Evolutionary conservation across 2,113 vertebrate species (phyloP).

Genomic region (Promerops cafer): DNA sequence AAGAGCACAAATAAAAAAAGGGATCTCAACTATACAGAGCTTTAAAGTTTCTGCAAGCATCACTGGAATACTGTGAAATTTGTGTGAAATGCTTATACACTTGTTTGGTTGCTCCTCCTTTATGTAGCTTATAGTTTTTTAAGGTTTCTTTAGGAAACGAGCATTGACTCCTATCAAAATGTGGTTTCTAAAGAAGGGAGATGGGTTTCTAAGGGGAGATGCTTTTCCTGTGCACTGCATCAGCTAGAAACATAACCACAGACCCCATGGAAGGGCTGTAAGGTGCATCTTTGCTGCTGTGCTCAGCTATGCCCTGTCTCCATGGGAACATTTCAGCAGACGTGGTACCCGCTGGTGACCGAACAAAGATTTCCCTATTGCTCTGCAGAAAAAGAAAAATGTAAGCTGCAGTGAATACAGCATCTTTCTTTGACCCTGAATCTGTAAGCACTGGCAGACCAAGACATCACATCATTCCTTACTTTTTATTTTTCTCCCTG

Average conservation of each 20-base stretch:
- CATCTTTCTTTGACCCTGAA: neutral
- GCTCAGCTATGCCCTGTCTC: slow-evolving; percentile 8
- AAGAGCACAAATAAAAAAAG: neutral
- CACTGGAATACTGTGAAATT: neutral
- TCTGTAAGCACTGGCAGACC: neutral
- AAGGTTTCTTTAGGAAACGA: neutral
- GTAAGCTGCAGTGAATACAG: neutral
- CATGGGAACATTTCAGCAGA: slow-evolving; percentile 60
- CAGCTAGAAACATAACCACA: neutral
- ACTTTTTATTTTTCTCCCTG: neutral
- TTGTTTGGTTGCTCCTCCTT: neutral
- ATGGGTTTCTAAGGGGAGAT: neutral
- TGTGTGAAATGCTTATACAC: neutral
- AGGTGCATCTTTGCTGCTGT: neutral
- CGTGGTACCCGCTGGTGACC: neutral
- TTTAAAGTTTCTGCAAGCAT: neutral
- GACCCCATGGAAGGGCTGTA: neutral
- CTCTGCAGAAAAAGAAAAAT: neutral
- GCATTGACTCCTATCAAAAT: neutral
- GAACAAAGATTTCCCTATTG: neutral
- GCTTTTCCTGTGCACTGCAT: neutral
- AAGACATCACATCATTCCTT: neutral
- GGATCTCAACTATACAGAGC: neutral
- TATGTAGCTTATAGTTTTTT: neutral
- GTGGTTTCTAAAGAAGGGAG: neutral